Percentiles rank a stretch among this genome's conserved stretches.
phyloP scores from a whole-genome alignment of 2,797 vertebrate genomes.

The Gymnocypris eckloni region DNA sequence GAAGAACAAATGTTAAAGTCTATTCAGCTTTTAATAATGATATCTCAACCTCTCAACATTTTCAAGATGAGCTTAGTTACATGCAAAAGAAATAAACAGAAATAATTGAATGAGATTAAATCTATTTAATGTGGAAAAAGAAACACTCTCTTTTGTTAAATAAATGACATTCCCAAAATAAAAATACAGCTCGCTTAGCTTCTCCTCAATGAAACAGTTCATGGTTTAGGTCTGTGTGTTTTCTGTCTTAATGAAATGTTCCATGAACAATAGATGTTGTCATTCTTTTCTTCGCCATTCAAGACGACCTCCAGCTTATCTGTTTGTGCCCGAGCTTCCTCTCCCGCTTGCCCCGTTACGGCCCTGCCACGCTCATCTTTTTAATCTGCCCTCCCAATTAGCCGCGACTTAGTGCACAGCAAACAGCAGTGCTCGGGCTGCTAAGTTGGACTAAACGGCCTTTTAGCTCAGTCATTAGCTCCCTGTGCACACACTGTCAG shows the following conservation, averaged over 20 bases:
- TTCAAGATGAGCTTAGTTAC: background rate
- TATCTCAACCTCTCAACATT: background rate
- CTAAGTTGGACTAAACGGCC: constrained; percentile 54
- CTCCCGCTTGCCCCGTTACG: constrained; percentile 11
- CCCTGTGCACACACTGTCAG: constrained; percentile 44
- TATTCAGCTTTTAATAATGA: background rate
- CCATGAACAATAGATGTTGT: constrained; percentile 12
- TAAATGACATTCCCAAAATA: background rate
- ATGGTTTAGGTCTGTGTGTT: background rate
- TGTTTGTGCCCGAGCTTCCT: constrained; percentile 13
- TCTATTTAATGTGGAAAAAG: background rate
- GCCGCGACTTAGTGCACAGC: constrained; percentile 26
- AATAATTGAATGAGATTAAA: background rate
- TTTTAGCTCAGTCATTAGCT: constrained; percentile 59
- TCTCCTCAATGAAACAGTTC: background rate
- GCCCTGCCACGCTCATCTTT: constrained; percentile 36
- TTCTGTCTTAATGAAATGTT: background rate
- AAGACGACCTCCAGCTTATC: constrained; percentile 25
- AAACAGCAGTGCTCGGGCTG: constrained; percentile 36
- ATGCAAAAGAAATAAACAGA: background rate
- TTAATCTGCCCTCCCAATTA: constrained; percentile 55
- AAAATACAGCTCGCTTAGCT: background rate
- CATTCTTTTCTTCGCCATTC: constrained; percentile 1
- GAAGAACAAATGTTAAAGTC: background rate
- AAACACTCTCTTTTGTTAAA: background rate